These are phyloP conservation scores for Lymantria monacha DNA, from an alignment of 2,888 invertebrate genomes.

Conservation along the genomic window DNA sequence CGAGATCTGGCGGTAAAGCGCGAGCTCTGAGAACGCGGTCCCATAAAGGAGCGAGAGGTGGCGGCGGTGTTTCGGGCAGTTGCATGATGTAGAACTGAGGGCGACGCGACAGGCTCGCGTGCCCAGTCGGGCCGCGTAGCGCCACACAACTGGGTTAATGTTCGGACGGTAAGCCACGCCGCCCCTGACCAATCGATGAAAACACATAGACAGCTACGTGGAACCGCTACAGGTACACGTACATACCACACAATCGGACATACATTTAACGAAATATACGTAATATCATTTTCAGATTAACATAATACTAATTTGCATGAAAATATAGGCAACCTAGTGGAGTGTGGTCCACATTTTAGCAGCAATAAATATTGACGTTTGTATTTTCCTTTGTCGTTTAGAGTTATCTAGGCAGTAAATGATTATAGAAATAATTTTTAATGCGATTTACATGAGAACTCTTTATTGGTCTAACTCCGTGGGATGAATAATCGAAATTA, in stretches of 20 bases:
- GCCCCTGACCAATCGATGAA: slow-evolving; percentile 78
- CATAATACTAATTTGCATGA: slow-evolving; percentile 20
- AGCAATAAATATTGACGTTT: neutral
- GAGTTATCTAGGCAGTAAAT: no score
- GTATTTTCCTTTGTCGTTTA: no score
- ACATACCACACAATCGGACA: slow-evolving; percentile 18
- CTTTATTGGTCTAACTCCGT: no score
- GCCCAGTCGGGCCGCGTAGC: slow-evolving; percentile 73
- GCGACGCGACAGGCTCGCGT: slow-evolving; percentile 54
- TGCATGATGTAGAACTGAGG: slow-evolving; percentile 66
- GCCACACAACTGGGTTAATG: slow-evolving; percentile 80
- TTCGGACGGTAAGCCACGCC: slow-evolving; percentile 75
- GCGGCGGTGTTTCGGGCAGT: slow-evolving; percentile 73
- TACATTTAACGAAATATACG: slow-evolving; percentile 8
- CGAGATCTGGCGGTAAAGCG: slow-evolving; percentile 86
- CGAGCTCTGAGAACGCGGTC: slow-evolving; percentile 89
- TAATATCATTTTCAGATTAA: slow-evolving; percentile 18
- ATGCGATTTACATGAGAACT: no score
- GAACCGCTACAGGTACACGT: slow-evolving; percentile 16
- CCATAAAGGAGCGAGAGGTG: slow-evolving; percentile 89
- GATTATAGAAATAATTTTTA: no score
- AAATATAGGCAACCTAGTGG: slow-evolving; percentile 11
- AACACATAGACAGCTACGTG: slow-evolving; percentile 43
- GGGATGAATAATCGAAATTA: no score
- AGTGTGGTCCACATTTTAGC: slow-evolving; percentile 10